Conservation (phyloP, 2,888 invertebrate species). For the Hylaea fasciaria region DNA sequence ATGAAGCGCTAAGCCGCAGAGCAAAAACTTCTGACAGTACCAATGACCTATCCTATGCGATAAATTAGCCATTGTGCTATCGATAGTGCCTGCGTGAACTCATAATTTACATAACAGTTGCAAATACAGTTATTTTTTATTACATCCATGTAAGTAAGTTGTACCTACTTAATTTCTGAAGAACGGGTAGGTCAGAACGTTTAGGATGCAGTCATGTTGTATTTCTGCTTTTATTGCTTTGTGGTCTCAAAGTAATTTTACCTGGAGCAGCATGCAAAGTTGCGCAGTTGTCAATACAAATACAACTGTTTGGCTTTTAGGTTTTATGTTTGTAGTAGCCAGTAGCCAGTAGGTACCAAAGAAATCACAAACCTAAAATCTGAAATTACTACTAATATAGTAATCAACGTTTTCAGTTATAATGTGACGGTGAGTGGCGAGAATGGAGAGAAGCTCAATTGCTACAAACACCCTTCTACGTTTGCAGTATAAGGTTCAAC, state of each 20-base stretch:
- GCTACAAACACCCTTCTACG: constrained; percentile 4
- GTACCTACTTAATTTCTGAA: background rate
- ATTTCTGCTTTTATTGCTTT: background rate
- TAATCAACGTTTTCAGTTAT: constrained; percentile 12
- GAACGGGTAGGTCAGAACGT: background rate
- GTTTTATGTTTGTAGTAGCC: no score
- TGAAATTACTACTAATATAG: constrained; percentile 1
- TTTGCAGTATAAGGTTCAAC: constrained; percentile 10
- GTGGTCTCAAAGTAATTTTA: no score
- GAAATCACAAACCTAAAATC: background rate
- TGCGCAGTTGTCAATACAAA: no score
- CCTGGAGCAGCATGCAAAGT: no score
- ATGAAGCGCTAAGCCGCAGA: constrained; percentile 25
- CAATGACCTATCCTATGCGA: constrained; percentile 46
- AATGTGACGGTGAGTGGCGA: constrained; percentile 8
- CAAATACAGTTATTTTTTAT: constrained; percentile 17
- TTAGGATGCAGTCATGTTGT: background rate
- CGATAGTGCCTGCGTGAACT: constrained; percentile 13
- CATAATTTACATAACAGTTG: constrained; percentile 35
- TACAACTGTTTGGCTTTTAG: no score
- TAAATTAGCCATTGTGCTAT: constrained; percentile 51
- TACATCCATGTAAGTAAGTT: no score
- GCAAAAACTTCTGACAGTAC: constrained; percentile 45
- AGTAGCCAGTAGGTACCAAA: background rate
- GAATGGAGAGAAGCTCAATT: background rate